A percentile compares a stretch with the other conserved stretches of the same genome.
Conservation (phyloP, 2,113 vertebrate species). For the Datnioides undecimradiatus region DNA sequence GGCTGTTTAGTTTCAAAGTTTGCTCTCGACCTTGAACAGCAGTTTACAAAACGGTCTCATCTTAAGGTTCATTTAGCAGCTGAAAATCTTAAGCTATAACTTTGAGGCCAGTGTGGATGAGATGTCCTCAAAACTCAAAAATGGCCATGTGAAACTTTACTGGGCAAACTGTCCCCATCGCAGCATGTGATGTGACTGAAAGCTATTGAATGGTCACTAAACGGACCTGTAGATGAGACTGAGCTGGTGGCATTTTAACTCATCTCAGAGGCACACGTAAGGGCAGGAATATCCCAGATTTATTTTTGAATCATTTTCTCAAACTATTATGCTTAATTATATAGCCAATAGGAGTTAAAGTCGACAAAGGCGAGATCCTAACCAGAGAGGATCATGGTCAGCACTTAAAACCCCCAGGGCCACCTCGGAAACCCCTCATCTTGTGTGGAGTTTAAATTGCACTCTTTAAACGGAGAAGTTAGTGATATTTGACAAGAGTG, state of each 20-base stretch:
- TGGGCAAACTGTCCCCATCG: background rate
- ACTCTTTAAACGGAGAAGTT: background rate
- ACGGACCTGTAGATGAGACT: background rate
- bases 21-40: background rate
- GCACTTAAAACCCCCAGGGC: background rate
- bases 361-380: background rate
- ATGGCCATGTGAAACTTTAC: no score
- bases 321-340: background rate
- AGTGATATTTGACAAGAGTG: background rate
- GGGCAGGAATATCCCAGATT: background rate
- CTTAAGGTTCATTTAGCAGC: background rate
- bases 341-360: background rate
- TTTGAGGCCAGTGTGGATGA: background rate
- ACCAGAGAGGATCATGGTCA: background rate
- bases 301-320: background rate
- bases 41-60: background rate
- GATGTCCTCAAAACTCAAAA: no score
- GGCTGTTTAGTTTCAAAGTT: background rate
- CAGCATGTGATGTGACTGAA: background rate
- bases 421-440: background rate
- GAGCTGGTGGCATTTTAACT: background rate
- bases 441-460: background rate
- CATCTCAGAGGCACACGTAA: background rate
- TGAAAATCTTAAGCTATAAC: background rate
- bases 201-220: background rate